phyloP scores from a whole-genome alignment of 2,797 vertebrate genomes.

The Lacerta bilineata region DNA sequence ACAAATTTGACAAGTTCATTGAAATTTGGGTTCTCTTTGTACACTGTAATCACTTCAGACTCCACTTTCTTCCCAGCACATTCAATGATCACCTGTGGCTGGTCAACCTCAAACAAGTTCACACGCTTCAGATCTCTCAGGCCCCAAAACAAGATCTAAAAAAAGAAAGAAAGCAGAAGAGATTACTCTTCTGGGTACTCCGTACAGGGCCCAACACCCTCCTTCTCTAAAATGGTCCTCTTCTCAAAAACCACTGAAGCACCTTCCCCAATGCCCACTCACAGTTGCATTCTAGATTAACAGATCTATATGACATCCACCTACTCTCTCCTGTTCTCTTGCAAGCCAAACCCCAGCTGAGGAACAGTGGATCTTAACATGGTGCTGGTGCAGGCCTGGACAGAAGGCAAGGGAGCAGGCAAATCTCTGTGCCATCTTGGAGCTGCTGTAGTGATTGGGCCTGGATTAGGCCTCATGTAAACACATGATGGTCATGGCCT shows the following conservation, averaged over 20 bases:
- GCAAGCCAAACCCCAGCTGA: too few relatives aligned
- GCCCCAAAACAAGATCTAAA: constrained; percentile 95
- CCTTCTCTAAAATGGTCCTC: neutral
- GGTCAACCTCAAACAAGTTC: constrained; percentile 92
- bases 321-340: neutral
- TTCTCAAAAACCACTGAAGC: neutral
- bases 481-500: too few relatives aligned
- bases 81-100: constrained; percentile 91
- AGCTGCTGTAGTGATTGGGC: too few relatives aligned
- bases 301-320: neutral
- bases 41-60: constrained; percentile 89
- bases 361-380: too few relatives aligned
- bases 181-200: accelerated
- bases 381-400: too few relatives aligned
- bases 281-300: neutral
- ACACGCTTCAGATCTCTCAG: constrained; percentile 90
- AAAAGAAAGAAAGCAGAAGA: neutral
- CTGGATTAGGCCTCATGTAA: too few relatives aligned
- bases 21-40: constrained; percentile 89
- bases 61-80: constrained; percentile 90
- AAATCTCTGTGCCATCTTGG: too few relatives aligned
- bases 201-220: accelerated
- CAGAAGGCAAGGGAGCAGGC: too few relatives aligned
- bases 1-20: constrained; percentile 88
- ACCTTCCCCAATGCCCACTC: neutral